These are phyloP conservation scores for Caenorhabditis latens DNA, from an alignment of 1,140 invertebrate species.

Conservation along the genomic window DNA sequence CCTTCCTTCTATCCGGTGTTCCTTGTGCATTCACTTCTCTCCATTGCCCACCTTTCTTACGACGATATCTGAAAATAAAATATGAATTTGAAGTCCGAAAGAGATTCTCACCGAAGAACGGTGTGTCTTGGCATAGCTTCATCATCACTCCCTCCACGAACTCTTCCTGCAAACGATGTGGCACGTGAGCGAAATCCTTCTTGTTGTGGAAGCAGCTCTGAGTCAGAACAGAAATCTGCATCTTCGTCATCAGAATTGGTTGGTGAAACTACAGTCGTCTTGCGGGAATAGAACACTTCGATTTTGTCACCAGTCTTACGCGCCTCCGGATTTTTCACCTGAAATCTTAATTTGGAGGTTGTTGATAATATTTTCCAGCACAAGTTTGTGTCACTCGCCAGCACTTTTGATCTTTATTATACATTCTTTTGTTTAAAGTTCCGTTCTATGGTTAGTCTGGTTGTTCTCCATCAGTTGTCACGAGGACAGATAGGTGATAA, in stretches of 20 bases:
- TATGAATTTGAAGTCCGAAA: too few relatives aligned
- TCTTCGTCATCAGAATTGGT: conserved; percentile 63
- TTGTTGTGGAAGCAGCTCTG: conserved; percentile 32
- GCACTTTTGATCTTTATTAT: conserved; percentile 3
- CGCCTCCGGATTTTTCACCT: conserved; percentile 61
- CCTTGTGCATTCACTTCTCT: conserved; percentile 39
- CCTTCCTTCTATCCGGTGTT: conserved; percentile 31
- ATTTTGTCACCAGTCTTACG: conserved; percentile 61
- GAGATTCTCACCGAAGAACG: neutral
- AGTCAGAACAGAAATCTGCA: conserved; percentile 28
- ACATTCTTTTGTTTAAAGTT: neutral
- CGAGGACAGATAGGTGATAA: conserved; percentile 37
- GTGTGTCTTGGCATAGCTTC: conserved; percentile 44
- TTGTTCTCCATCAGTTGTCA: conserved; percentile 26
- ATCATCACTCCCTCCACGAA: conserved; percentile 56
- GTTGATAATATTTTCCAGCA: too few relatives aligned
- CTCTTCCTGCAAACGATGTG: neutral
- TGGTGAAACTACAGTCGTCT: conserved; percentile 56
- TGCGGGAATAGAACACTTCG: conserved; percentile 51
- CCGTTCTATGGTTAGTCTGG: conserved; percentile 12
- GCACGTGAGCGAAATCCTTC: neutral
- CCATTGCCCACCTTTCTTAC: conserved; percentile 62
- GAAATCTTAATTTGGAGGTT: neutral
- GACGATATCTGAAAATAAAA: conserved; percentile 22
- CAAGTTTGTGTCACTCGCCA: neutral